Base-by-base conservation (phyloP, 2,888 invertebrate species). In the Xiphydria camelus region DNA sequence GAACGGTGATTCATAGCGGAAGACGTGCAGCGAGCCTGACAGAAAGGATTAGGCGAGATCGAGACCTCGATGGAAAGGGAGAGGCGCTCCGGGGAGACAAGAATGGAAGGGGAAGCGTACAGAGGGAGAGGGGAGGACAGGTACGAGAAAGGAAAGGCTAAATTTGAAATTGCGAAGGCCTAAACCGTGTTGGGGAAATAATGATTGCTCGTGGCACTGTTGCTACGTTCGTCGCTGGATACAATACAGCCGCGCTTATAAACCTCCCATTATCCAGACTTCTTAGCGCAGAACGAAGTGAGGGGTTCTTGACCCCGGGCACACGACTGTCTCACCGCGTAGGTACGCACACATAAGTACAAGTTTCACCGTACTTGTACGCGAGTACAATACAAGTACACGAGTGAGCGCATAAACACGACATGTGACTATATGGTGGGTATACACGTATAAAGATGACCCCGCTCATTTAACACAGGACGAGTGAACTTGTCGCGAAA, bases 261-360 rank as follows among this genome's bases (percentile, higher is more conserved):
- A 51, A 45, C 40, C 43, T 37, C 26, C 33, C 39, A 31, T 43
- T 37, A 38, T 41, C 47, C 26, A 44, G 36, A 44, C 38, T 38
- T 49, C 41, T 49, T 47, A 37, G 57, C 38, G 32, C 47, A 47
- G 38, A 49, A 38, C 41, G 23, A 53, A 42, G 46, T 59, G 57
- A 29, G 45, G 47, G 57, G 57, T 59, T 57, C 59, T 59, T 59
- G 59, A 59, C 59, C 57, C 54, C 47, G 38, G 45, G 40, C 23
- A 37, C 32, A 31, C 41, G 14, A 15, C 12, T 29, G 14, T 29
- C 14, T 29, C 29, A n/a, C n/a, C n/a, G n/a, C n/a, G n/a, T n/a
- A n/a, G n/a, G n/a, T n/a, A n/a, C n/a, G n/a, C n/a, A n/a, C n/a
- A n/a, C n/a, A n/a, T n/a, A n/a, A n/a, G n/a, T n/a, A n/a, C n/a